Percentiles rank a stretch among this genome's conserved stretches.
These are phyloP conservation scores for Xiphorhynchus elegans DNA, from an alignment of 2,113 vertebrate genomes.

Conservation along the genomic window DNA sequence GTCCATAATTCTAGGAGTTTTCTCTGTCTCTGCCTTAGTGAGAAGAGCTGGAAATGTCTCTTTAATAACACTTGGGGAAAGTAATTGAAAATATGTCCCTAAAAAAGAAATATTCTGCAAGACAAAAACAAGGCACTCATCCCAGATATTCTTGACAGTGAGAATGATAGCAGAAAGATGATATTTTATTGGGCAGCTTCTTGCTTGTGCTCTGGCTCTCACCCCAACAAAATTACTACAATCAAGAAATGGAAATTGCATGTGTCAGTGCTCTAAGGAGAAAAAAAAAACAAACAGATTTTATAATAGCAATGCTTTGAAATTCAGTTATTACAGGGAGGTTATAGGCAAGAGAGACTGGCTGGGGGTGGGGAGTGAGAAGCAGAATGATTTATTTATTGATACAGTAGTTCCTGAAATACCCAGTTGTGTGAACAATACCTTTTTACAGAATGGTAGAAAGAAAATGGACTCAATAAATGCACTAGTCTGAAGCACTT, in stretches of 20 bases:
- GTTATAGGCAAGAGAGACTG: background rate
- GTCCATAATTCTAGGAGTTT: background rate
- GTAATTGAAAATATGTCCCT: conserved; percentile 30
- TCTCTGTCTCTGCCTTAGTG: background rate
- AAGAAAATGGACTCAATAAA: background rate
- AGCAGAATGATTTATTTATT: background rate
- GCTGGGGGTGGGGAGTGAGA: rapidly evolving
- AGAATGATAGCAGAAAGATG: conserved; percentile 23
- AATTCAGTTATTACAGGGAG: conserved; percentile 27
- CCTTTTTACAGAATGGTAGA: background rate
- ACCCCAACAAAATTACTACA: conserved; percentile 20
- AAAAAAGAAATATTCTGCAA: conserved; percentile 10
- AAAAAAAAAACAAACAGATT: conserved; percentile 26
- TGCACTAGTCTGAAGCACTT: background rate
- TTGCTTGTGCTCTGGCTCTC: conserved; percentile 11
- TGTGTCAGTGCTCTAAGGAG: conserved; percentile 12
- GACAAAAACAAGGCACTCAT: background rate
- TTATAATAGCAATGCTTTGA: conserved; percentile 23
- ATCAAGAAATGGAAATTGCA: conserved; percentile 40
- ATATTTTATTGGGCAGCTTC: conserved; percentile 34
- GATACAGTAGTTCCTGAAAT: background rate
- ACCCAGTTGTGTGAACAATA: background rate
- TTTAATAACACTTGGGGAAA: background rate
- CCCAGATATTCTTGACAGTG: conserved; percentile 2
- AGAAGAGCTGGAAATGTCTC: background rate